Conservation (phyloP, 2,113 vertebrate genomes). For the Bos javanicus region DNA sequence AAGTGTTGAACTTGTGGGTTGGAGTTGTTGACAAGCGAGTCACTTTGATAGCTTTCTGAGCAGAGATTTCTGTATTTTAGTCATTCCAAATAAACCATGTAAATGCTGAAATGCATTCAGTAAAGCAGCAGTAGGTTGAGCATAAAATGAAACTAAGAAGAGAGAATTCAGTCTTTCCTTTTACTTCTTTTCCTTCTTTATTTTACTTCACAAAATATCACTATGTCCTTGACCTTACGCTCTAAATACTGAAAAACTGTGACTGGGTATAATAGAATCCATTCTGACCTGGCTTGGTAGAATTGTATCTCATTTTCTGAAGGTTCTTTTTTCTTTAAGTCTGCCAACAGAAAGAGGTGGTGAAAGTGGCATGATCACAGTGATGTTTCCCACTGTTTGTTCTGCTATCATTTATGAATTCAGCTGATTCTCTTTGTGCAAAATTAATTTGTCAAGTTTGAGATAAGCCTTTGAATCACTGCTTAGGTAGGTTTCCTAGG, state of each 20-base stretch:
- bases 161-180: not conserved
- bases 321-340: not conserved
- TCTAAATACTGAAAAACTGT: not conserved
- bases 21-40: not conserved
- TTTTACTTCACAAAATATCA: not conserved
- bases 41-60: not conserved
- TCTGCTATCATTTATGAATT: not conserved
- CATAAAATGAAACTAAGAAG: not conserved
- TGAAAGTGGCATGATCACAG: not conserved
- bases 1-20: not conserved
- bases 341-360: not conserved
- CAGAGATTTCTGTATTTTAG: not conserved
- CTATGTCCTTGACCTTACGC: not conserved
- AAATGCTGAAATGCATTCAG: not conserved
- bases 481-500: not conserved
- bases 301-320: conserved; percentile 20
- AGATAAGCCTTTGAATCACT: not conserved
- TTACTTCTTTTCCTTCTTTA: not conserved
- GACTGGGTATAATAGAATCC: not conserved
- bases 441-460: not conserved
- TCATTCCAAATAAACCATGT: not conserved
- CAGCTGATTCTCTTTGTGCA: not conserved
- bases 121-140: not conserved
- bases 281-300: not conserved
- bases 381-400: not conserved